These are phyloP conservation scores for Mayetiola destructor DNA, from an alignment of 2,888 invertebrate species.

Conservation along the genomic window DNA sequence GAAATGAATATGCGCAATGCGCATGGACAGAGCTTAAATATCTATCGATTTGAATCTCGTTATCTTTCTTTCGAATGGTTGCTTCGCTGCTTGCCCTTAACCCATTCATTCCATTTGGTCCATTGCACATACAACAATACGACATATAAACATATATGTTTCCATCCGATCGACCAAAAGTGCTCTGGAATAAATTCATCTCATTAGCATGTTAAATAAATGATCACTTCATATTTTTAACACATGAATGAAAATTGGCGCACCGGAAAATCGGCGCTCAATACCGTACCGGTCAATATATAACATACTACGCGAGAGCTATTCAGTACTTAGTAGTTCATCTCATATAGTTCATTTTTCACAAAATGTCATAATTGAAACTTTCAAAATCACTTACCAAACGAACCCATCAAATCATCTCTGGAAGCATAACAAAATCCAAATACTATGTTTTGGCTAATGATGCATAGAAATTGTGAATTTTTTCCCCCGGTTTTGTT, in stretches of 20 bases:
- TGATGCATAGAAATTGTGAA: too few relatives aligned
- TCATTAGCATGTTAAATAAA: conserved; percentile 9
- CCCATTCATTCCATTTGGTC: too few relatives aligned
- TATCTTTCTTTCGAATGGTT: neutral
- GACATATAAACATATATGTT: neutral
- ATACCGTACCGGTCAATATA: too few relatives aligned
- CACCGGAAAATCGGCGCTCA: neutral
- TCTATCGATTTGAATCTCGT: neutral
- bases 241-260: neutral
- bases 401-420: neutral
- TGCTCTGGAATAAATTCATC: conserved; percentile 1
- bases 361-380: conserved; percentile 5
- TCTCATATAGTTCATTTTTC: conserved; percentile 3
- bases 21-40: neutral
- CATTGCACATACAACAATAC: too few relatives aligned
- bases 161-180: neutral
- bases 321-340: too few relatives aligned
- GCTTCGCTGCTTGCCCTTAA: neutral
- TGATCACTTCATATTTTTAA: neutral
- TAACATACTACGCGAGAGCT: too few relatives aligned
- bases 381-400: conserved; percentile 5
- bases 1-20: neutral
- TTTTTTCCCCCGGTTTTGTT: too few relatives aligned
- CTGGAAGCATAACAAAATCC: neutral
- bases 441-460: conserved; percentile 2